Evolutionary conservation across 2,113 vertebrate species (phyloP).

Genomic region (Platycercus adscitus): DNA sequence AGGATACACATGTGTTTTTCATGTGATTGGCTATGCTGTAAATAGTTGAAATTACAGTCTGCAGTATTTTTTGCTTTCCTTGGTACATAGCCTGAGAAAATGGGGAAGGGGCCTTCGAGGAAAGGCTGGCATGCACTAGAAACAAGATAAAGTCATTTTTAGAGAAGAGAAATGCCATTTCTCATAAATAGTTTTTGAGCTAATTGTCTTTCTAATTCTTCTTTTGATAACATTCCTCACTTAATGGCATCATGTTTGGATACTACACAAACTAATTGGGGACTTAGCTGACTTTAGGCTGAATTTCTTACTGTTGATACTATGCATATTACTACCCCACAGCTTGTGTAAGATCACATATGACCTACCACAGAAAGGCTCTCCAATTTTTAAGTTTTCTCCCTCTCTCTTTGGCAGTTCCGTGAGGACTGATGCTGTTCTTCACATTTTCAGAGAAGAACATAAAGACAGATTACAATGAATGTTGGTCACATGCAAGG

Average conservation of each 20-base stretch:
- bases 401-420: neutral
- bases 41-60: neutral
- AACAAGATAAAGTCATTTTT: neutral
- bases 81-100: neutral
- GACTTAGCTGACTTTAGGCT: neutral
- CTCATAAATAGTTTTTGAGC: neutral
- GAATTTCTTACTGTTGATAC: neutral
- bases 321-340: neutral
- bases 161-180: neutral
- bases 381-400: neutral
- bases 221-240: neutral
- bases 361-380: neutral
- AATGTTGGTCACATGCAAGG: neutral
- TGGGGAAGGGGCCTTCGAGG: neutral
- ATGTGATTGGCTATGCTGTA: neutral
- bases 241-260: neutral
- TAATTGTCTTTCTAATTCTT: neutral
- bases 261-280: neutral
- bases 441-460: neutral
- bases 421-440: neutral
- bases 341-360: neutral
- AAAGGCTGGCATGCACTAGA: neutral
- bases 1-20: neutral
- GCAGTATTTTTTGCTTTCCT: neutral
- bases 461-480: neutral